Conservation (phyloP, 2,888 invertebrate genomes). For the Pinctada fucata region DNA sequence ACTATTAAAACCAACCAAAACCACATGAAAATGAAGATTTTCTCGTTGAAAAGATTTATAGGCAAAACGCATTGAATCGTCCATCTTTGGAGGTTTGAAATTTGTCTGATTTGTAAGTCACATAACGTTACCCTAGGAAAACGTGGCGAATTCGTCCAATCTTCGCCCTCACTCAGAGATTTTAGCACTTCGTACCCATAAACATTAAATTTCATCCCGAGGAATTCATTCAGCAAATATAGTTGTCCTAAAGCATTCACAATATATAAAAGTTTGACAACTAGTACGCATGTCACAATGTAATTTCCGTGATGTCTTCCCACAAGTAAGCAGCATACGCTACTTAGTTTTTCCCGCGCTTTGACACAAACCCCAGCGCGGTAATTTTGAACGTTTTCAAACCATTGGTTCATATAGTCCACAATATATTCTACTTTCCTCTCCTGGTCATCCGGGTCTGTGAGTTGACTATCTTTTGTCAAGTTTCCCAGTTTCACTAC, state of each 20-base stretch:
- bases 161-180: slow-evolving; percentile 47
- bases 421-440: slow-evolving; percentile 56
- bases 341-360: slow-evolving; percentile 56
- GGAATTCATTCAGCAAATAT: slow-evolving; percentile 65
- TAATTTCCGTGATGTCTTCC: slow-evolving; percentile 67
- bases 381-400: slow-evolving; percentile 57
- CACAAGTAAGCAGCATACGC: slow-evolving; percentile 58
- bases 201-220: slow-evolving; percentile 60
- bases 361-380: slow-evolving; percentile 51
- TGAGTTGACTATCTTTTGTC: slow-evolving; percentile 20
- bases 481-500: slow-evolving; percentile 33
- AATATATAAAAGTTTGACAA: slow-evolving; percentile 66
- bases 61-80: slow-evolving; percentile 68
- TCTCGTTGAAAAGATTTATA: slow-evolving; percentile 39
- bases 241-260: slow-evolving; percentile 70
- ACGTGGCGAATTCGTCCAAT: slow-evolving; percentile 56
- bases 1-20: slow-evolving; percentile 67
- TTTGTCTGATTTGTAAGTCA: slow-evolving; percentile 66
- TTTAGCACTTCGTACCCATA: slow-evolving; percentile 64
- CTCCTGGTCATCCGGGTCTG: slow-evolving; percentile 53
- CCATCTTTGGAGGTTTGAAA: slow-evolving; percentile 64
- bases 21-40: slow-evolving; percentile 69
- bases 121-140: slow-evolving; percentile 68
- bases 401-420: slow-evolving; percentile 59
- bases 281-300: slow-evolving; percentile 64